phyloP scores from a whole-genome alignment of 2,888 invertebrate genomes.

The Alloscopus bannaensis region DNA sequence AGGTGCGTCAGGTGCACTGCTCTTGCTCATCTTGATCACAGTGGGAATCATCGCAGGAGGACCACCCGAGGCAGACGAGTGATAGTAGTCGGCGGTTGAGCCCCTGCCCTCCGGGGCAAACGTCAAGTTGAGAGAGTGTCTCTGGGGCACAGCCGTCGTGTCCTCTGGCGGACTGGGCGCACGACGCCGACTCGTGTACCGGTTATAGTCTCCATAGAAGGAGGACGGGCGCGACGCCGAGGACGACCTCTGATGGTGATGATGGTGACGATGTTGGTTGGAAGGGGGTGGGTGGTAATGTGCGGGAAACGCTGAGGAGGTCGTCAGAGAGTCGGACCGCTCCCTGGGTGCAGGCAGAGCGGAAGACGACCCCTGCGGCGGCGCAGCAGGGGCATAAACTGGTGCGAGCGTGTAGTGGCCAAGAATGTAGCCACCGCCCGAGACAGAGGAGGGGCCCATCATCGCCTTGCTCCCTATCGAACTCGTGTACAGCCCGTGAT shows the following conservation, averaged over 20 bases:
- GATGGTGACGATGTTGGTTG: constrained; percentile 58
- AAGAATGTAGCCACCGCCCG: constrained; percentile 62
- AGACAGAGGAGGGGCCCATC: constrained; percentile 18
- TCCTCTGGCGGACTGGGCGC: constrained; percentile 51
- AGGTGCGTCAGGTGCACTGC: constrained; percentile 1
- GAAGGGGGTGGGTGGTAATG: constrained; percentile 62
- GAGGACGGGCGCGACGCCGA: constrained; percentile 51
- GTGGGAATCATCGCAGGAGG: constrained; percentile 16
- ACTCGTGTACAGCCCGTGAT: constrained; percentile 43
- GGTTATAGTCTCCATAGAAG: constrained; percentile 40
- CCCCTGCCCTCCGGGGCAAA: constrained; percentile 31
- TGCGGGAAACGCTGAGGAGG: constrained; percentile 58
- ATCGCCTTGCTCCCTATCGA: constrained; percentile 13
- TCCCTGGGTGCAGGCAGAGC: constrained; percentile 19
- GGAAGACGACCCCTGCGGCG: not conserved
- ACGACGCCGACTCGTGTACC: constrained; percentile 42
- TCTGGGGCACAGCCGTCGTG: constrained; percentile 21
- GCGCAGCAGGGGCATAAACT: constrained; percentile 6
- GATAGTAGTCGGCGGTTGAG: constrained; percentile 20
- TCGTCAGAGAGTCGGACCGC: constrained; percentile 39
- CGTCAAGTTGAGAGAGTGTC: constrained; percentile 49
- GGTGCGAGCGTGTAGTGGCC: constrained; percentile 65
- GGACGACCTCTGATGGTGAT: constrained; percentile 56
- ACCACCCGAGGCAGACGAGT: constrained; percentile 13
- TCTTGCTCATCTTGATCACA: constrained; percentile 47